Evolutionary conservation across 2,888 invertebrate genomes (phyloP), one percentile per base, ranked within the genome.

Genomic region (Rhodophaea formosa): DNA sequence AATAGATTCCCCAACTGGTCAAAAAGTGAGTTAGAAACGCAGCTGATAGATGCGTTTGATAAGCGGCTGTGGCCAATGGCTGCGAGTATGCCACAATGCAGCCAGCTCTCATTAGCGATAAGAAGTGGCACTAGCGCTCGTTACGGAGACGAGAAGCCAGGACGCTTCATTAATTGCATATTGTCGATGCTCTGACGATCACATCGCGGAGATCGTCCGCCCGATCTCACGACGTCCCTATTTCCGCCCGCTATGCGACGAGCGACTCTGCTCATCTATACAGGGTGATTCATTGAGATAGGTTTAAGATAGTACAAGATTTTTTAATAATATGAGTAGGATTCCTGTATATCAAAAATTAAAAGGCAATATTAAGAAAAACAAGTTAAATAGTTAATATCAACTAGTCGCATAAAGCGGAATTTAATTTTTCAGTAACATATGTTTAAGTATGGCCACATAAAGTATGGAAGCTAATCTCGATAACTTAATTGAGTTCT

Each of bases 161-260:
- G 74, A 80, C 74, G 72, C 72, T 79, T 82, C 83, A 83, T 88
- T 88, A 87, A 86, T 87, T 83, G 80, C 72, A 78, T 80, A 86
- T 86, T 86, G 84, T 86, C 78, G 77, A 72, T 77, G 78, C 73
- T 69, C 69, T 68, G 67, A 66, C 74, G 77, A 79, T 82, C 73
- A 77, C 79, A 79, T 83, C 77, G 73, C 64, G 45, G 60, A 73
- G 84, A 82, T 83, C 74, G 70, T 66, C 67, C 62, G 62, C 62
- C 63, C 69, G 70, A 80, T 81, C 82, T 77, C 76, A 77, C 80
- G 77, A 75, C 74, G 74, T 69, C 70, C 73, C 68, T 72, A 77
- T 78, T 82, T 78, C 79, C 56, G 54, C 54, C 54, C 35, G 51
- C 17, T 51, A 51, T 51, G 51, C 51, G 35, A 51, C 35, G 35